phyloP scores from a whole-genome alignment of 2,797 vertebrate species.

The Manis javanica region DNA sequence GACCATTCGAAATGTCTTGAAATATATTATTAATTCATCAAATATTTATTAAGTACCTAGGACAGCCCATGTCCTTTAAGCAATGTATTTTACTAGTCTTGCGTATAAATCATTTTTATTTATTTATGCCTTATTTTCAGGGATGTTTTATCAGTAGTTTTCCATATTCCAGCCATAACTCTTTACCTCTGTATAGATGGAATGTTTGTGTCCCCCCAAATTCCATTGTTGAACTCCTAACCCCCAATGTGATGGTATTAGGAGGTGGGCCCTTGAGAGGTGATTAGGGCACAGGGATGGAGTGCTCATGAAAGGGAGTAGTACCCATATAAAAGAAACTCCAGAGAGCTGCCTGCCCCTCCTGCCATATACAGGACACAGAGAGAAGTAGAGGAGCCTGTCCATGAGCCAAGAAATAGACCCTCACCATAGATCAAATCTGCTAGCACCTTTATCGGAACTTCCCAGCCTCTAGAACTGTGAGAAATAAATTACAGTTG shows the following conservation, averaged over 20 bases:
- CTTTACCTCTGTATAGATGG: not conserved
- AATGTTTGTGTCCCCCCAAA: not conserved
- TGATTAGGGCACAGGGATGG: not conserved
- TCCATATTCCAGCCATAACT: not conserved
- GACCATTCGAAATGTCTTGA: not conserved
- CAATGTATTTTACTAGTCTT: slow-evolving; percentile 5
- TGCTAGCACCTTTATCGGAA: not conserved
- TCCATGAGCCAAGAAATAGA: not conserved
- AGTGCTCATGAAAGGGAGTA: not conserved
- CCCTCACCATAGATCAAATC: not conserved
- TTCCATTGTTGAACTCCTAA: not conserved
- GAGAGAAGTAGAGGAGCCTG: not conserved
- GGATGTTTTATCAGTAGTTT: not conserved
- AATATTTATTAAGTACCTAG: not conserved
- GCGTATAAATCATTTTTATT: not conserved
- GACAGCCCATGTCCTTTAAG: not conserved
- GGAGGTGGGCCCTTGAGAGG: not conserved
- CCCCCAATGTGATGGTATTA: not conserved
- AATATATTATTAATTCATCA: slow-evolving; percentile 1
- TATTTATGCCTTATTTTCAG: not conserved
- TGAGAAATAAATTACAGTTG: not conserved
- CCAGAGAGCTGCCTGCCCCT: not conserved
- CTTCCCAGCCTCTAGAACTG: not conserved
- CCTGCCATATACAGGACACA: not conserved
- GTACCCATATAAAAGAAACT: not conserved